A percentile compares a stretch with the other conserved stretches of the same genome.
These are phyloP conservation scores for Cavia porcellus DNA, from an alignment of 2,113 vertebrate species.

Conservation along the genomic window DNA sequence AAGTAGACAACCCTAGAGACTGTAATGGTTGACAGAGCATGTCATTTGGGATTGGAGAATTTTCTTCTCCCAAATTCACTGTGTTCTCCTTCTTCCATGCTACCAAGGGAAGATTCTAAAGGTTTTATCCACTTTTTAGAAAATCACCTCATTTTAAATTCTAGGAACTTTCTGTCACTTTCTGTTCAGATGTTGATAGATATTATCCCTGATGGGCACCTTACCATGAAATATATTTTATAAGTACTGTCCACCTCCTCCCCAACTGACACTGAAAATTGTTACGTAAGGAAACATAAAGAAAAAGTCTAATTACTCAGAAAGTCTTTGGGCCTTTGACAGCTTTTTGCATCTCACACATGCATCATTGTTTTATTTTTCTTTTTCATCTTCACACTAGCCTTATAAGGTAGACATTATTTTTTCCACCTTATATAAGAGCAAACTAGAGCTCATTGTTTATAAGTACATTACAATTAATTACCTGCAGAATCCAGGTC, in stretches of 20 bases:
- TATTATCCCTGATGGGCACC: not conserved
- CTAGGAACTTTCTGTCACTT: slow-evolving; percentile 13
- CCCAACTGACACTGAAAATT: not conserved
- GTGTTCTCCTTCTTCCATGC: not conserved
- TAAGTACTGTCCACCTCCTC: not conserved
- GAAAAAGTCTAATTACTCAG: not conserved
- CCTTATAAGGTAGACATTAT: not conserved
- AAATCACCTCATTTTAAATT: slow-evolving; percentile 62
- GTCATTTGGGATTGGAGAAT: not conserved
- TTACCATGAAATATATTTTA: slow-evolving; percentile 41
- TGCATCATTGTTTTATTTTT: not conserved
- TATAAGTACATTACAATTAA: not conserved
- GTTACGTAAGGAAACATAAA: not conserved
- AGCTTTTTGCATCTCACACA: not conserved
- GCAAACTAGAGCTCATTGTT: not conserved
- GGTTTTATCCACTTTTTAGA: slow-evolving; percentile 28
- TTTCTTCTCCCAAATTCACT: not conserved
- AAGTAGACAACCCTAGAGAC: not conserved
- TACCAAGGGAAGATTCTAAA: not conserved
- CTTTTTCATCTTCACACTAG: not conserved
- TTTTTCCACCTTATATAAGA: not conserved
- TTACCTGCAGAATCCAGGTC: not conserved
- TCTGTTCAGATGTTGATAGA: slow-evolving; percentile 53
- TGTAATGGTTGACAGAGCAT: not conserved
- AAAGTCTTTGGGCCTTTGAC: not conserved